phyloP scores from a whole-genome alignment of 2,113 vertebrate species.

The Caranx melampygus region DNA sequence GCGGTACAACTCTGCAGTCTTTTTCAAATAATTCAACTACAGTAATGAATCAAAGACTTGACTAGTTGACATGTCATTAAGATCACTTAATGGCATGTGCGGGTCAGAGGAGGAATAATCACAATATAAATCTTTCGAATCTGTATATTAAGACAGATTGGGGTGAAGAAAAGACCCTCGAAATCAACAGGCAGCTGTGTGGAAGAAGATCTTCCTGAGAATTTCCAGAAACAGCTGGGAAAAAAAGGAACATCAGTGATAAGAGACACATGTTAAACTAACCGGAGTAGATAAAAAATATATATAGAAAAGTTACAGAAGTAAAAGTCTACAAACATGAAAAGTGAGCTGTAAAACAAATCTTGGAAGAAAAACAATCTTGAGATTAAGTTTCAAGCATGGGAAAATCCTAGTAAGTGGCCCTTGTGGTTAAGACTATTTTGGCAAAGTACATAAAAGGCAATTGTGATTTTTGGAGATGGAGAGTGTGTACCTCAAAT shows the following conservation, averaged over 20 bases:
- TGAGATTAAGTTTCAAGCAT: not conserved
- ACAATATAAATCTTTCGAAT: not conserved
- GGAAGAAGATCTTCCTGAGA: not conserved
- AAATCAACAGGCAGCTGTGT: conserved; percentile 5
- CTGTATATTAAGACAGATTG: not conserved
- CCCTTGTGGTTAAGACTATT: no score
- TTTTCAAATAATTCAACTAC: not conserved
- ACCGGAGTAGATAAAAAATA: not conserved
- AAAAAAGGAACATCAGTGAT: not conserved
- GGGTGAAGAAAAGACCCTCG: not conserved
- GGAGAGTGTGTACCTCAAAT: no score
- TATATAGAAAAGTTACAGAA: not conserved
- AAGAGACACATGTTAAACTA: not conserved
- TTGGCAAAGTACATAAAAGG: no score
- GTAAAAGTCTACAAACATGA: not conserved
- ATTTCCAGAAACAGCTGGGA: not conserved
- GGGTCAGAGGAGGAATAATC: not conserved
- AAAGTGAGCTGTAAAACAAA: not conserved
- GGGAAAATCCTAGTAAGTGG: no score
- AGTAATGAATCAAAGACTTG: not conserved
- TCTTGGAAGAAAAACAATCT: not conserved
- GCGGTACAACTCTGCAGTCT: not conserved
- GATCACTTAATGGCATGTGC: not conserved
- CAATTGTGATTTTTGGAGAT: no score
- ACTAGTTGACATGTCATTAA: not conserved